Evolutionary conservation across 2,113 vertebrate genomes (phyloP), one percentile per base, ranked within the genome.

Genomic region (Sialia sialis): DNA sequence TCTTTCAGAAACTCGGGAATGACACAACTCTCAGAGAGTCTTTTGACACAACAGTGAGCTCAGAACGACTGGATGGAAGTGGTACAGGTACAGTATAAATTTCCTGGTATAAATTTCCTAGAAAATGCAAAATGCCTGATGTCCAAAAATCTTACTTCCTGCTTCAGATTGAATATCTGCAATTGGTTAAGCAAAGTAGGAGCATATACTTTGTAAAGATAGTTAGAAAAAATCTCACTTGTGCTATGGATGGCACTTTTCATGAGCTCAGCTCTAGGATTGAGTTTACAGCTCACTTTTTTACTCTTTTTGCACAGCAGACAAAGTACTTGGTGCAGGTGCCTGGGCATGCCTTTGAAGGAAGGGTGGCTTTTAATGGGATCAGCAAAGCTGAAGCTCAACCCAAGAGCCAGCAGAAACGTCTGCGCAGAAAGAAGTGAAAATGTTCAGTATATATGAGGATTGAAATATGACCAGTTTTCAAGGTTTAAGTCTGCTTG

Each of bases 61-160:
- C 97, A 16, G 99, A 99, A 70, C 98, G 98, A 77, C 86, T 95
- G 56, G 99, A 99, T 36, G 98, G 97, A 97, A 97, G 97, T 64
- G 93, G 98, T 66, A 83, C 98, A 98, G 98, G 99, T 99, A 96
- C 91, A 46, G 83, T 86, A 63, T 43, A 30, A 11, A 9, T 80
- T 87, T 66, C 46, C 16, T 62, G 22, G 4, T 49, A 7, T 67
- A 74, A 89, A 49, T 19, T 34, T 73, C 17, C 18, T 75, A 20
- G 75, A 92, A 95, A 89, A 80, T 12, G 2, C 8, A 41, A 81
- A 56, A 59, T 29, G 5, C 21, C n/a, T 63, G 11, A 46, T 44
- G 51, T 95, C 25, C 68, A 14, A 66, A 66, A 86, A 68, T 85
- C 16, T 72, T 20, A 13, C 44, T 84, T 89, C 17, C 7, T 27